phyloP scores from a whole-genome alignment of 2,113 vertebrate genomes.

The Herpailurus yagouaroundi region DNA sequence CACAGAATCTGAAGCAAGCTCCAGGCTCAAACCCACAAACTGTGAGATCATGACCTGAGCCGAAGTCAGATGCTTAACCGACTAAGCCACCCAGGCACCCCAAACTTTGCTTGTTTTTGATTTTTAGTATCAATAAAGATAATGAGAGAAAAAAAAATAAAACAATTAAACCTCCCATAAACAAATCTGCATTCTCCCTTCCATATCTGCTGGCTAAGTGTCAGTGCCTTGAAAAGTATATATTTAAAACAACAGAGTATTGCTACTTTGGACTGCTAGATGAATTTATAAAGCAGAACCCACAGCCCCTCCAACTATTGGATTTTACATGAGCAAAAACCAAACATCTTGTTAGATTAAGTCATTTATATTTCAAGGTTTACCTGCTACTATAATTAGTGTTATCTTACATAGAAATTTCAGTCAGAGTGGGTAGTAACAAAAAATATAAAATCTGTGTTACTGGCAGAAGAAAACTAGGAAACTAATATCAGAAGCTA shows the following conservation, averaged over 20 bases:
- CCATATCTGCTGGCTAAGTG: not conserved
- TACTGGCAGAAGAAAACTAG: not conserved
- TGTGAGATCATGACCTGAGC: no score
- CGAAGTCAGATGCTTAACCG: no score
- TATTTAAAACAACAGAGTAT: not conserved
- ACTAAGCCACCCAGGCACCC: no score
- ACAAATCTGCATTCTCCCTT: not conserved
- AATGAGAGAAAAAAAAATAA: not conserved
- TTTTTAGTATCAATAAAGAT: not conserved
- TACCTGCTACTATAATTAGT: not conserved
- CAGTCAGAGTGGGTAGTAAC: not conserved
- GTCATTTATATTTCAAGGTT: not conserved
- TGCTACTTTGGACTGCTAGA: not conserved
- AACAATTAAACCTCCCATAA: not conserved
- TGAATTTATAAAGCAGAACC: not conserved
- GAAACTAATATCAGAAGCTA: not conserved
- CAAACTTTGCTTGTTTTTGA: not conserved
- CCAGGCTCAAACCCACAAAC: no score
- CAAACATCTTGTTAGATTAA: not conserved
- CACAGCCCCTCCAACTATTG: not conserved
- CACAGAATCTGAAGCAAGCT: no score
- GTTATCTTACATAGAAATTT: not conserved
- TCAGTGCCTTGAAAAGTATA: not conserved
- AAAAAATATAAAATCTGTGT: not conserved
- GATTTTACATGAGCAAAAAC: not conserved